Base-by-base conservation (phyloP, 2,888 invertebrate genomes). In the Thymelicus lineola region DNA sequence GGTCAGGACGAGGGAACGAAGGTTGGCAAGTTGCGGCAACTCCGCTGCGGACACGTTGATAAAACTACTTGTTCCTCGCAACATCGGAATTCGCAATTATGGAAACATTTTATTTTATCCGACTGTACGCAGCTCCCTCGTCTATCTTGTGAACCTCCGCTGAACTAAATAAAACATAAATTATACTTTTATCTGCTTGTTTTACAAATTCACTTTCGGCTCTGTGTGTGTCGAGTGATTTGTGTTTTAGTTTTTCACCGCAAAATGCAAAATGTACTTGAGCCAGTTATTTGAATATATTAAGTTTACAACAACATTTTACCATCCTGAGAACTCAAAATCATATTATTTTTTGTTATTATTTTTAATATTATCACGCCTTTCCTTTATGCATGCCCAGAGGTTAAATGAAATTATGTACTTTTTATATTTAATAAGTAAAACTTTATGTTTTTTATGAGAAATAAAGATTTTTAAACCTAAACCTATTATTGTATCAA, bases 31-130 rank as follows among this genome's bases (percentile, higher is more conserved):
- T 66, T n/a, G n/a, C 38, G 38, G 50, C 60, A 60, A 66, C 66
- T 20, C 7, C 36, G 58, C 66, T 50, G 60, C 59, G 50, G 66
- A 55, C 66, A 42, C 66, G 50, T 53, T 60, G 50, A 66, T 66
- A 66, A 53, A 67, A 61, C 42, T 60, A 67, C 61, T 55, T 53
- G 63, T 36, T 38, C 50, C 6, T 35, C 3, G 62, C 36, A 50
- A 57, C 57, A 62, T 20, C n/a, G 63, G 63, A 50, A 63, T 63
- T 63, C 20, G 50, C n/a, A 63, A 63, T 50, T 38, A 38, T 38
- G 48, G 50, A 63, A 38, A 38, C 36, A 53, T 53, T 53, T 63
- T 36, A 58, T 58, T 58, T 35, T 57, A 15, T 36, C 57, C 20
- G 20, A 20, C 20, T 53, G 10, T 10, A 53, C 53, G 53, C 15